Evolutionary conservation across 1,140 invertebrate species (phyloP).

Genomic region (Drosophila ogumai): DNA sequence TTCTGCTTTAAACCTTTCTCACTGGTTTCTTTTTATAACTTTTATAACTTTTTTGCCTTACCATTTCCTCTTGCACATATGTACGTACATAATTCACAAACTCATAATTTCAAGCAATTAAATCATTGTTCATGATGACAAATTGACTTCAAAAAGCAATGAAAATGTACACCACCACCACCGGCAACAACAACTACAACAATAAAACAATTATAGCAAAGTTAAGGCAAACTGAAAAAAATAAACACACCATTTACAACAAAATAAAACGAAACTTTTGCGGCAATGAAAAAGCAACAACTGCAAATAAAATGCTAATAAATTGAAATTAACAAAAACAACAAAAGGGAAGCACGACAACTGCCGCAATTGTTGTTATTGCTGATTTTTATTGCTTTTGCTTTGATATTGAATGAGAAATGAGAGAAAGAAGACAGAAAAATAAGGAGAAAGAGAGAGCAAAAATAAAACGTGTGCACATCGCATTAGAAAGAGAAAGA

Average conservation of each 20-base stretch:
- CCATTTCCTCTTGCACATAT: slow-evolving; percentile 23
- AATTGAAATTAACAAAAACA: slow-evolving; percentile 68
- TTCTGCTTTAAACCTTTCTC: slow-evolving; percentile 2
- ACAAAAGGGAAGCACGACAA: slow-evolving; percentile 56
- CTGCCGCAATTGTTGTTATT: slow-evolving; percentile 38
- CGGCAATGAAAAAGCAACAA: slow-evolving; percentile 59
- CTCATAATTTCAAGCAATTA: slow-evolving; percentile 71
- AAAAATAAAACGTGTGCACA: slow-evolving; percentile 60
- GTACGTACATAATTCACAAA: slow-evolving; percentile 43
- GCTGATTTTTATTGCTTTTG: slow-evolving; percentile 20
- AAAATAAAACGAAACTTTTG: slow-evolving; percentile 55
- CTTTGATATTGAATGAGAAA: slow-evolving; percentile 37
- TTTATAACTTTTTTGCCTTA: slow-evolving; percentile 14
- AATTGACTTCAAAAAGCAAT: slow-evolving; percentile 58
- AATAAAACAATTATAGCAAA: slow-evolving; percentile 26
- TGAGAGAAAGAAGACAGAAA: slow-evolving; percentile 5
- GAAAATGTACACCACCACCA: slow-evolving; percentile 22
- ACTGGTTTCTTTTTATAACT: not conserved
- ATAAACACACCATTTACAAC: slow-evolving; percentile 17
- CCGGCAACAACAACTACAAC: slow-evolving; percentile 7
- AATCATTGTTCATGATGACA: slow-evolving; percentile 65
- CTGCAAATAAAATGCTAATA: slow-evolving; percentile 63
- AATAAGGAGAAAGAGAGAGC: not conserved
- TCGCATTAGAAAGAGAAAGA: slow-evolving; percentile 29
- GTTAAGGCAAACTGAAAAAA: slow-evolving; percentile 2